A percentile compares a stretch with the other conserved stretches of the same genome.
phyloP scores from a whole-genome alignment of 1,140 invertebrate genomes.

The Reticulitermes speratus region DNA sequence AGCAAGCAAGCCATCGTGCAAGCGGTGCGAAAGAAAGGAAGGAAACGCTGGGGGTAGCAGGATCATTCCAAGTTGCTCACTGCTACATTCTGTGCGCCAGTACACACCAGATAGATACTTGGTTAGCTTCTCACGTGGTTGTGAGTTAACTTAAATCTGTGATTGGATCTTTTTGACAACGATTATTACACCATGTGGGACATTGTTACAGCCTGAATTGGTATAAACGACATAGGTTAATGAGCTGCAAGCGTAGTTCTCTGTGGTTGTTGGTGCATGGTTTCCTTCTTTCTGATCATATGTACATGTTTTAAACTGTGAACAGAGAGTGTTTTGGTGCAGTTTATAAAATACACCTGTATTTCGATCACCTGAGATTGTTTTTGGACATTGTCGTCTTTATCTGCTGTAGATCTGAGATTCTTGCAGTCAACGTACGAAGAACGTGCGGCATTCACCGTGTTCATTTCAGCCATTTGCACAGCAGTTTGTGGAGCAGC shows the following conservation, averaged over 20 bases:
- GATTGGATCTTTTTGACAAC: neutral
- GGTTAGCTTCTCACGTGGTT: neutral
- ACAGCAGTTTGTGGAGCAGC: neutral
- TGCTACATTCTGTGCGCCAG: neutral
- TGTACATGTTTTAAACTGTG: conserved; percentile 11
- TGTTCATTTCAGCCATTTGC: neutral
- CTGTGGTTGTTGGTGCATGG: neutral
- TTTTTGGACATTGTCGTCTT: neutral
- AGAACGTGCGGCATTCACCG: neutral
- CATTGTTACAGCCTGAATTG: neutral
- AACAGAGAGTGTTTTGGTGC: neutral
- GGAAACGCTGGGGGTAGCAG: neutral
- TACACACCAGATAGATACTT: neutral
- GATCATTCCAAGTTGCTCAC: neutral
- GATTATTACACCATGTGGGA: conserved; percentile 15
- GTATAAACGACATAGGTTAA: neutral
- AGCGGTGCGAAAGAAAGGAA: neutral
- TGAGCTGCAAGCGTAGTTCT: neutral
- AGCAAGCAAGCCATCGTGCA: neutral
- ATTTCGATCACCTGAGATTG: neutral
- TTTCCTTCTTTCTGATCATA: neutral
- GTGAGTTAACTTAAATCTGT: neutral
- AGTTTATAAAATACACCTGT: neutral
- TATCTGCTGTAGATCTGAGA: neutral
- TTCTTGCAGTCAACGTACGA: neutral